Conservation (phyloP, 2,888 invertebrate genomes). For the Geophilus truncorum region DNA sequence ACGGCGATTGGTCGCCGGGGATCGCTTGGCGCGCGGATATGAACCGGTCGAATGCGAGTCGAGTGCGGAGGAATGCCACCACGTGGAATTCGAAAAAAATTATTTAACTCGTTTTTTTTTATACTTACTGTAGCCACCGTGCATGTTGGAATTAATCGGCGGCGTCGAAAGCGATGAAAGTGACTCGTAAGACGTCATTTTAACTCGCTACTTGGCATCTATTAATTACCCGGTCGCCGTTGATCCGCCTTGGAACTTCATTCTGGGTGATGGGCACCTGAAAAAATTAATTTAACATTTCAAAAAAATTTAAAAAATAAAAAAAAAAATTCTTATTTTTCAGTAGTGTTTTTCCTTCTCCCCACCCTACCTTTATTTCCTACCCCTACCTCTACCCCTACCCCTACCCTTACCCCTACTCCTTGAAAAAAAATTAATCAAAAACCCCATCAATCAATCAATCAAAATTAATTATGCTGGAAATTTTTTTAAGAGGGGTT, state of each 20-base stretch:
- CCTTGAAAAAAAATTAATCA: constrained; percentile 1
- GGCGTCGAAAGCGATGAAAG: background rate
- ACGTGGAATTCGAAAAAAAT: background rate
- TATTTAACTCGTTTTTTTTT: background rate
- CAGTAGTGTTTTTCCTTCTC: too few species aligned
- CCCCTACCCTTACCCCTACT: too few species aligned
- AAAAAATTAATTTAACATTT: background rate
- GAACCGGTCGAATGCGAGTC: background rate
- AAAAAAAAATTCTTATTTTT: too few species aligned
- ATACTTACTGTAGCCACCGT: background rate
- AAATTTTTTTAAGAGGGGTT: too few species aligned
- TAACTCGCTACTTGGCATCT: too few species aligned
- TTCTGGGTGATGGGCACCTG: background rate
- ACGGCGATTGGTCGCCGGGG: too few species aligned
- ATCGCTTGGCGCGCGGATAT: background rate
- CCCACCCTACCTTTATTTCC: too few species aligned
- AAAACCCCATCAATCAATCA: background rate
- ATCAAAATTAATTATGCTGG: background rate
- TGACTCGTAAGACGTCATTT: background rate
- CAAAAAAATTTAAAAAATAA: background rate
- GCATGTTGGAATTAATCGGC: background rate
- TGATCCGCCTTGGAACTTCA: too few species aligned
- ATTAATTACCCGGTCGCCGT: too few species aligned
- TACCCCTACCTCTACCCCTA: too few species aligned
- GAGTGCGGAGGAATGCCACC: background rate